Evolutionary conservation across 1,140 invertebrate species (phyloP), one percentile per base, ranked within the genome.

Genomic region (Drosophila sturtevanti): DNA sequence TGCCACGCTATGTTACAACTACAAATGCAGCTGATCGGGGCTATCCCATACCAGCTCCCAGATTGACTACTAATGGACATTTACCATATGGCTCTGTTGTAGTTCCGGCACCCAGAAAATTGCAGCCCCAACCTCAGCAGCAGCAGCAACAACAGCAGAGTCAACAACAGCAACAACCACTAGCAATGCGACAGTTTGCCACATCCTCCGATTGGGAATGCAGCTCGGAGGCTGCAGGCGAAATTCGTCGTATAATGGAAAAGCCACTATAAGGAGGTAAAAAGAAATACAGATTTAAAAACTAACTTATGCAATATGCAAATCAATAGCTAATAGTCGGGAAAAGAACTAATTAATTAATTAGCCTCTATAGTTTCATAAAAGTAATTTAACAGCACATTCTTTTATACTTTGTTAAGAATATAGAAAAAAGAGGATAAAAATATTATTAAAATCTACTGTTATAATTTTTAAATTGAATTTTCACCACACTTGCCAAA

Each of bases 171-270:
- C 65, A 61, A 7, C 48, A 58, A 9, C 37, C 66, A 41, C 35
- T 41, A 24, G 68, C 54, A 1, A 67, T 24, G 21, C 70, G 58
- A 44, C 62, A 68, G 6, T 41, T 64, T 63, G 56, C 52, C 21
- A 63, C 48, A 27, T 73, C 74, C 10, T 93, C 93, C 6, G 93
- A 93, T 73, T 94, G 93, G 62, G 94, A 95, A 79, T 94, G 94
- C 70, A 94, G 94, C n/a, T 95, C 94, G 7, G 94, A 95, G 81
- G 94, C 93, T 48, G 94, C 93, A 41, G 93, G 93, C 4, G 94
- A 95, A 89, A 93, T 95, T 48, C 94, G 94, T 58, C 92, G 93
- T 70, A 95, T 95, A 65, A 91, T 95, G 91, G 93, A 93, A 21
- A 93, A 89, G 38, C 56, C 90, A 52, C 56, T 74, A 86, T 84